Evolutionary conservation across 2,888 invertebrate species (phyloP), one percentile per base, ranked within the genome.

Genomic region (Liposcelis brunnea): DNA sequence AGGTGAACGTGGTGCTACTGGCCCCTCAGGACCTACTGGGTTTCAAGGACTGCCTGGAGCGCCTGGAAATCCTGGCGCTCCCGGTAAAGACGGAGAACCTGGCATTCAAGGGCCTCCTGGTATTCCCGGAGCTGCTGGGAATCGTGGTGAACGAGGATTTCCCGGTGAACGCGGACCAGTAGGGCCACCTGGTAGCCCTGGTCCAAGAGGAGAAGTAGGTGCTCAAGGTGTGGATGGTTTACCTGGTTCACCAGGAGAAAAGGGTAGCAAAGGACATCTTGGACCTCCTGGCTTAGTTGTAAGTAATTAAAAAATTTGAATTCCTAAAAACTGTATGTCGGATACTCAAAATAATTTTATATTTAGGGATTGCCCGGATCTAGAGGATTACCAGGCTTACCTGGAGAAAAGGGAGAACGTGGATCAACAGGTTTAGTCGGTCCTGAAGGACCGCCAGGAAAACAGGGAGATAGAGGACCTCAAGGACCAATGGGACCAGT

Each of bases 11-110:
- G 89, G 89, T 44, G 72, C 79, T 6, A 69, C 77, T 4, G 89
- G 90, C 1, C 68, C 77, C 2, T 66, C 76, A 10, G 90, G 90
- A 37, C 73, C 81, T 1, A 73, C 81, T 55, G 89, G 87, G 45
- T 84, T 82, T 55, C 83, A 81, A 60, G 80, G 80, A 34, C 68
- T 82, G 56, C 83, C 84, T 14, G 85, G 85, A 49, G 60, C 74
- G 32, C 70, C 78, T 31, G 85, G 85, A 1, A 72, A 71, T 56
- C 73, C 79, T 2, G 86, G 86, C 1, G 59, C 71, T 6, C 70
- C 79, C 1, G 85, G 85, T n/a, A 85, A 84, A 62, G 83, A 86
- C 59, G 86, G 86, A 2, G 80, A 79, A 56, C 62, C 72, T 2
- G 85, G 85, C 1, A 57, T 75, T 10, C 75, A 78, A 44, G 85